Evolutionary conservation across 2,797 vertebrate species (phyloP).

Genomic region (Schizopygopsis pylzovi): DNA sequence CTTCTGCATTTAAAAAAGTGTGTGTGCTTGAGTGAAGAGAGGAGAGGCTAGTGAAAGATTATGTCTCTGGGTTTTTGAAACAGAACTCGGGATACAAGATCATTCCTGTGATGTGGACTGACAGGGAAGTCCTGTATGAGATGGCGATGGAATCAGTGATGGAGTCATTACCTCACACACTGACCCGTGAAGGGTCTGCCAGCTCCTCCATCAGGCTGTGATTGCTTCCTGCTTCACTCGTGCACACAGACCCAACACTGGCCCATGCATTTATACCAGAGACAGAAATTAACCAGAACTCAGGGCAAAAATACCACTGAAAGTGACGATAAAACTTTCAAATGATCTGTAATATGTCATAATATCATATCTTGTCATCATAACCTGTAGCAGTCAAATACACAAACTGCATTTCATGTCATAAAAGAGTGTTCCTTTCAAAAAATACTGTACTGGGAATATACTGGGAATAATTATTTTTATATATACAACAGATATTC

Average conservation of each 20-base stretch:
- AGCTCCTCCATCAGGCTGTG: conserved; percentile 62
- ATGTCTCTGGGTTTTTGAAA: conserved; percentile 60
- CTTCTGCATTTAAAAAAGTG: conserved; percentile 21
- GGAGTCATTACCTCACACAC: conserved; percentile 66
- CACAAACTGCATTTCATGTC: not conserved
- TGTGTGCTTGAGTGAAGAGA: conserved; percentile 9
- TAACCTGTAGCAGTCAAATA: not conserved
- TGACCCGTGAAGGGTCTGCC: conserved; percentile 68
- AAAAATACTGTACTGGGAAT: not conserved
- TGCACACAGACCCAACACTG: conserved; percentile 46
- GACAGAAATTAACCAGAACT: conserved; percentile 19
- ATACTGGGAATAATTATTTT: not conserved
- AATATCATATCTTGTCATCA: not conserved
- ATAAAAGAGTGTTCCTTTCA: not conserved
- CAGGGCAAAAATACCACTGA: not conserved
- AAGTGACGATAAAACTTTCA: not conserved
- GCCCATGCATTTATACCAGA: conserved; percentile 33
- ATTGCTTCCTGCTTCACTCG: conserved; percentile 68
- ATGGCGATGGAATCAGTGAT: conserved; percentile 65
- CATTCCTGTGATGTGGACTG: conserved; percentile 65
- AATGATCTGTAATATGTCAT: not conserved
- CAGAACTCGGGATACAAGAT: conserved; percentile 61
- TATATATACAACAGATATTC: too few species aligned
- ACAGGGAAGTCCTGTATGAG: conserved; percentile 68
- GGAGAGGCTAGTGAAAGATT: conserved; percentile 27